Conservation (phyloP, 2,113 vertebrate genomes). For the Canis aureus region DNA sequence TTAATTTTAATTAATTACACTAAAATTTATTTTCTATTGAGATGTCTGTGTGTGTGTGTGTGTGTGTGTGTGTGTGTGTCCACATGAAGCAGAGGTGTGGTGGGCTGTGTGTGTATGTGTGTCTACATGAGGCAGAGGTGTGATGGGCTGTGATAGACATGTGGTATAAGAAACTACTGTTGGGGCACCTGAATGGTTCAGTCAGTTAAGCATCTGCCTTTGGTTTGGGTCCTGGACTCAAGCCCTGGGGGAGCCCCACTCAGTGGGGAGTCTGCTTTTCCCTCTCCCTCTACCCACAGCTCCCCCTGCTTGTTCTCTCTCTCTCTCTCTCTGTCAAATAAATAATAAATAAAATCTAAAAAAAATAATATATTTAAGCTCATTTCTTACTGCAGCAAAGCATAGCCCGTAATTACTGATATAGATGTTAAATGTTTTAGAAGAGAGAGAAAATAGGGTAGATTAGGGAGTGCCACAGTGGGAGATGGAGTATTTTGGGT, state of each 20-base stretch:
- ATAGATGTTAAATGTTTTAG: not conserved
- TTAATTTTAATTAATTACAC: not conserved
- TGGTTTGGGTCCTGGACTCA: too few relatives aligned
- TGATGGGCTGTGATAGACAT: too few relatives aligned
- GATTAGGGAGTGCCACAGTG: accelerated
- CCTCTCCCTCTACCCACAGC: too few relatives aligned
- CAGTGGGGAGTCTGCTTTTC: too few relatives aligned
- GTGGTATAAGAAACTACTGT: not conserved
- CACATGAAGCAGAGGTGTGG: not conserved
- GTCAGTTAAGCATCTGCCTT: too few relatives aligned
- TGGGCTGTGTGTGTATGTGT: not conserved
- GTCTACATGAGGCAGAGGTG: not conserved
- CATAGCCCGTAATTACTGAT: not conserved
- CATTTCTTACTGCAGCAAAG: not conserved
- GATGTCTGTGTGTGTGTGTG: not conserved
- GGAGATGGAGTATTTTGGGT: not conserved
- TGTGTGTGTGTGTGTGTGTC: too few relatives aligned
- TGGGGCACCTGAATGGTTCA: too few relatives aligned
- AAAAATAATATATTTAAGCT: not conserved
- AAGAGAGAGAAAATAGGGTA: not conserved
- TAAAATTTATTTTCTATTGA: not conserved
- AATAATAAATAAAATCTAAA: too few relatives aligned
- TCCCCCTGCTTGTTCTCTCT: too few relatives aligned
- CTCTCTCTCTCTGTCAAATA: too few relatives aligned
- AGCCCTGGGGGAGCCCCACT: too few relatives aligned